Evolutionary conservation across 2,888 invertebrate species (phyloP).

Genomic region (Cantharis nigra): DNA sequence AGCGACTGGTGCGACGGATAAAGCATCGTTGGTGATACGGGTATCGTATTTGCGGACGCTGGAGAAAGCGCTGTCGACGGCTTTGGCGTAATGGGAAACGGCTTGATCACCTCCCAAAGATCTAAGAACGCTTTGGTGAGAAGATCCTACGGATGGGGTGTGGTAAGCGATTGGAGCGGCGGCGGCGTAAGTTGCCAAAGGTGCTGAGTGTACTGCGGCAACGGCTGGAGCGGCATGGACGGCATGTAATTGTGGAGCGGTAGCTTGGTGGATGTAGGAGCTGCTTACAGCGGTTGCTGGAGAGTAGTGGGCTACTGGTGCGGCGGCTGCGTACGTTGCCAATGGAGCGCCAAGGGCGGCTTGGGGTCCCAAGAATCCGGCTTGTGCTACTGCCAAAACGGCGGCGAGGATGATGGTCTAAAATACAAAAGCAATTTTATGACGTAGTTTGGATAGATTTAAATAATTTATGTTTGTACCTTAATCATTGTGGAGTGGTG

Average conservation of each 20-base stretch:
- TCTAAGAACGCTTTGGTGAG: conserved; percentile 63
- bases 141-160: conserved; percentile 54
- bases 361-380: conserved; percentile 60
- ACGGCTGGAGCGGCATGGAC: conserved; percentile 41
- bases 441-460: not conserved
- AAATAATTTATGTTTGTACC: conserved; percentile 29
- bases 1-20: conserved; percentile 53
- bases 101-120: conserved; percentile 61
- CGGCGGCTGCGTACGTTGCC: conserved; percentile 43
- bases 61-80: conserved; percentile 64
- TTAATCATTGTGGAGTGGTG: conserved; percentile 40
- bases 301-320: conserved; percentile 41
- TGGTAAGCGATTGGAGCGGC: conserved; percentile 41
- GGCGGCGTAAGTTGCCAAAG: conserved; percentile 35
- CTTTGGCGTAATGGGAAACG: conserved; percentile 63
- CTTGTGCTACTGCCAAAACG: conserved; percentile 64
- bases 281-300: conserved; percentile 43
- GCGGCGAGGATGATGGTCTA: conserved; percentile 63
- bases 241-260: conserved; percentile 37
- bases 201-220: conserved; percentile 38
- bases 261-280: conserved; percentile 42
- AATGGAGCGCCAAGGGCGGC: conserved; percentile 51
- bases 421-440: conserved; percentile 32
- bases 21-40: conserved; percentile 62
- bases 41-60: conserved; percentile 65